Base-by-base conservation (phyloP, 2,797 vertebrate genomes). In the Mallotus villosus region DNA sequence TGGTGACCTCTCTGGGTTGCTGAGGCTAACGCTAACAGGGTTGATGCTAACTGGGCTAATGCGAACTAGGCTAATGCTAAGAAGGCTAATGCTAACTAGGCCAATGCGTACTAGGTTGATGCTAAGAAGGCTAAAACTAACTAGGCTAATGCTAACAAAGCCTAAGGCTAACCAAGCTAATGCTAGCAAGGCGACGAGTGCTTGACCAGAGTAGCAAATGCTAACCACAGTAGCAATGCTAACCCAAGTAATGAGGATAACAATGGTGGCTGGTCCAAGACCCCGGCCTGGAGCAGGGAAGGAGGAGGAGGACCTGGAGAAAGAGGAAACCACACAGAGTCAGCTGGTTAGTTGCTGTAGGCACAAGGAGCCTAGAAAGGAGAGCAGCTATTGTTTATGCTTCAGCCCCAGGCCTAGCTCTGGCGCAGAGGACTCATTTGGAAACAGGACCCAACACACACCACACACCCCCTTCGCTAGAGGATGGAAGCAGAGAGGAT, bases 221-320 rank as follows among this genome's bases (percentile, higher is more conserved):
- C 57, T 32, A 72, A 73, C 49, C 19, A 22, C 21, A 22, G 41
- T 46, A 46, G 41, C 41, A 46, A 14, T 14, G 41, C 41, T 14
- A 46, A 46, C 1, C 41, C 41, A 46, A 14, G 9, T 46, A n/a
- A 55, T 55, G 77, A 57, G 55, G 62, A 58, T 7, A 53, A 53
- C 49, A 32, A 49, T 12, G 37, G 14, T 12, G 2, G 37, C 63
- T 85, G 86, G 75, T 91, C 89, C 90, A 90, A 91, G 92, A 46
- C 92, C 91, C 85, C 88, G 90, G 93, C 92, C 89, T 92, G 91
- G 92, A 94, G 89, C 88, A 89, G 85, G 90, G 82, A 87, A 86
- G 81, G 88, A 85, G 67, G 70, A 51, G 51, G 62, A 57, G 74
- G 90, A 84, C 87, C 79, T 86, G 83, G 80, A 80, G 14, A 61